These are phyloP conservation scores for Araneus ventricosus DNA, from an alignment of 1,140 invertebrate genomes.

Conservation along the genomic window DNA sequence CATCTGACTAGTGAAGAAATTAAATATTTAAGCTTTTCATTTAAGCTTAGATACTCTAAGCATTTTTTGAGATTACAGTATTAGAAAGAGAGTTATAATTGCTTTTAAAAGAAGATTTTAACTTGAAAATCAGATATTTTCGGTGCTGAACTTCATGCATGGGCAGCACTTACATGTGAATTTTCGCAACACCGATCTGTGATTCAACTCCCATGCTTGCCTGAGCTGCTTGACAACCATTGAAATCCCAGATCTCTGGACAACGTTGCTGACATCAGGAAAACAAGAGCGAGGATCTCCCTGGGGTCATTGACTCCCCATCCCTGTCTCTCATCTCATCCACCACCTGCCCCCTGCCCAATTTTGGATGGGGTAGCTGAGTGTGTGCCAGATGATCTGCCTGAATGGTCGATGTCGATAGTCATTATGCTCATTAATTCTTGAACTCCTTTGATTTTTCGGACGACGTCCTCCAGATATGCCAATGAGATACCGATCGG, in stretches of 20 bases:
- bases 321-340: not conserved
- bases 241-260: not conserved
- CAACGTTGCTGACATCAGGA: not conserved
- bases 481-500: conserved; percentile 47
- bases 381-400: conserved; percentile 23
- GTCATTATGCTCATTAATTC: conserved; percentile 66
- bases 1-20: too few species aligned
- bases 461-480: conserved; percentile 32
- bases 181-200: not conserved
- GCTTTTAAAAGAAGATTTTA: too few species aligned
- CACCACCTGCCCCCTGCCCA: not conserved
- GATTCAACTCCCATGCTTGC: not conserved
- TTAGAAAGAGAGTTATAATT: too few species aligned
- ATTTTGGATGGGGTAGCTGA: not conserved
- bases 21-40: too few species aligned
- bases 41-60: too few species aligned
- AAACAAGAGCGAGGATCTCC: not conserved
- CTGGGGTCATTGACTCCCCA: conserved; percentile 34
- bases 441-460: conserved; percentile 63
- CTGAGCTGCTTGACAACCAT: not conserved
- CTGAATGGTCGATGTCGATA: conserved; percentile 28
- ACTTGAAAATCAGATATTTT: too few species aligned
- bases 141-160: too few species aligned
- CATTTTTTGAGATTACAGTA: too few species aligned
- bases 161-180: too few species aligned